Evolutionary conservation across 2,888 invertebrate species (phyloP).

Genomic region (Nowickia ferox): DNA sequence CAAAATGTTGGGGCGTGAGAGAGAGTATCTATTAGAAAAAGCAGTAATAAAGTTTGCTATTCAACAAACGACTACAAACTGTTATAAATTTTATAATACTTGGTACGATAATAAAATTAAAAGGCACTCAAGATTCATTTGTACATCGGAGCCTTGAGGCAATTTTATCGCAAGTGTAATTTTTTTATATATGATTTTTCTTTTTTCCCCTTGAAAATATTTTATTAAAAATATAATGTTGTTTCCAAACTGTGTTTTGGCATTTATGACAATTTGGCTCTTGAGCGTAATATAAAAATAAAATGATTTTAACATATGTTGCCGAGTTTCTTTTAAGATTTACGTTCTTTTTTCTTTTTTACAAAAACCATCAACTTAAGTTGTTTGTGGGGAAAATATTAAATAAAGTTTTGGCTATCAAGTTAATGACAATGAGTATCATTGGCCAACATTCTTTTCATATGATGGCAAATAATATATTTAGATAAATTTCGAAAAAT

Average conservation of each 20-base stretch:
- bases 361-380: not conserved
- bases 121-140: conserved; percentile 1
- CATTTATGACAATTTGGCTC: too few species aligned
- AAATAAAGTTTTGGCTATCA: conserved; percentile 30
- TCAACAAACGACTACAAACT: not conserved
- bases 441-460: conserved; percentile 31
- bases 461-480: not conserved
- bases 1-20: not conserved
- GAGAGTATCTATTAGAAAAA: not conserved
- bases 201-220: too few species aligned
- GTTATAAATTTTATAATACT: not conserved
- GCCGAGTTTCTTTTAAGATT: conserved; percentile 21
- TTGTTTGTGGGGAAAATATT: conserved; percentile 8
- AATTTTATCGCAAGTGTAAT: too few species aligned
- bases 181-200: too few species aligned
- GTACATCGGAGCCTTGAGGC: too few species aligned
- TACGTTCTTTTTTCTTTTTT: conserved; percentile 1
- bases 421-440: conserved; percentile 44
- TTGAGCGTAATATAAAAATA: conserved; percentile 5
- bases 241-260: too few species aligned
- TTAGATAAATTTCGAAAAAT: not conserved
- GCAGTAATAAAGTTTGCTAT: not conserved
- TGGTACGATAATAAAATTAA: not conserved
- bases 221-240: too few species aligned
- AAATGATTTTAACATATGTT: conserved; percentile 54